Percentiles rank a stretch among this genome's conserved stretches.
phyloP scores from a whole-genome alignment of 2,888 invertebrate genomes.

The Baronia brevicornis region DNA sequence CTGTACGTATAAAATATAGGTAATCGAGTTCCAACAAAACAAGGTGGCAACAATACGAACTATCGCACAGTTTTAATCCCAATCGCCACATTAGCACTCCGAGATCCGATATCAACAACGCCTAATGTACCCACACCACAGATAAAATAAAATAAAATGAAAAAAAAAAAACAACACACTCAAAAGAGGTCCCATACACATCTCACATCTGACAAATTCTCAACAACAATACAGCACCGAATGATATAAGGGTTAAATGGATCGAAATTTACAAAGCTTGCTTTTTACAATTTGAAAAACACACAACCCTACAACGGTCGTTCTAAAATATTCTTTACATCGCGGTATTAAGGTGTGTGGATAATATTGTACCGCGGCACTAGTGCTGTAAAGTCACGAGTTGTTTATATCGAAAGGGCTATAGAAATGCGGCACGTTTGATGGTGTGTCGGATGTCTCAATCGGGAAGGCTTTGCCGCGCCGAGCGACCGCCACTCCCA shows the following conservation, averaged over 20 bases:
- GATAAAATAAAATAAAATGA: slow-evolving; percentile 29
- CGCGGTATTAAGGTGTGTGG: slow-evolving; percentile 11
- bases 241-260: slow-evolving; percentile 67
- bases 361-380: slow-evolving; percentile 13
- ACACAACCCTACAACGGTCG: background rate
- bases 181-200: slow-evolving; percentile 44
- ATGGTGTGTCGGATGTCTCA: slow-evolving; percentile 68
- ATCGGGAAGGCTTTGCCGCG: slow-evolving; percentile 59
- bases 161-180: too few species aligned
- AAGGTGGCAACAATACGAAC: too few species aligned
- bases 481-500: slow-evolving; percentile 45
- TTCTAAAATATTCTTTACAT: slow-evolving; percentile 25
- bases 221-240: slow-evolving; percentile 55
- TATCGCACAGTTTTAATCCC: slow-evolving; percentile 11
- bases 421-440: slow-evolving; percentile 66
- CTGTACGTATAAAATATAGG: too few species aligned
- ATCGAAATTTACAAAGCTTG: slow-evolving; percentile 38
- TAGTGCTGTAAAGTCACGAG: slow-evolving; percentile 26
- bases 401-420: slow-evolving; percentile 52
- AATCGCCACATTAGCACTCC: slow-evolving; percentile 42
- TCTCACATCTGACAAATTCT: slow-evolving; percentile 70
- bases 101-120: slow-evolving; percentile 46
- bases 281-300: slow-evolving; percentile 17
- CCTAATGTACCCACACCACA: slow-evolving; percentile 47
- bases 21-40: too few species aligned